phyloP scores from a whole-genome alignment of 2,888 invertebrate genomes.

The Xylota segnis region DNA sequence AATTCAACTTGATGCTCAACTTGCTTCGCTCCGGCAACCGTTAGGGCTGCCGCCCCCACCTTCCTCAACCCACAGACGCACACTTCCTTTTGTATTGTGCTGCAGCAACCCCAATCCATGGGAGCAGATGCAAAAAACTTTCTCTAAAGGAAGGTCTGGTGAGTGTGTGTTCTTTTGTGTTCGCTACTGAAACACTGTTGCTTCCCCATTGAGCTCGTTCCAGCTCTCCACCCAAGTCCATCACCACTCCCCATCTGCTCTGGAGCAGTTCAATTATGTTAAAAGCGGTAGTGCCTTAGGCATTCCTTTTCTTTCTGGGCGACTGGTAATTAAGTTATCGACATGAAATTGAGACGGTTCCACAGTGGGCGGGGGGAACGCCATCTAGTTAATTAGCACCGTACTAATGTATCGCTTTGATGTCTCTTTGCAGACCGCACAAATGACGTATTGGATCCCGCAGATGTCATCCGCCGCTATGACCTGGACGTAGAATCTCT shows the following conservation, averaged over 20 bases:
- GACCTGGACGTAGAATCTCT: slow-evolving; percentile 86
- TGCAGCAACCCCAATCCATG: slow-evolving; percentile 60
- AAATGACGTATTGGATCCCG: slow-evolving; percentile 80
- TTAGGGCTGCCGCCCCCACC: neutral
- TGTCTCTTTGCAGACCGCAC: slow-evolving; percentile 84
- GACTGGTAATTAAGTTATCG: slow-evolving; percentile 75
- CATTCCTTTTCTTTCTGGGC: slow-evolving; percentile 57
- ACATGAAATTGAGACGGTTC: slow-evolving; percentile 69
- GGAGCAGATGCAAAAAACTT: slow-evolving; percentile 68
- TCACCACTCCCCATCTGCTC: neutral
- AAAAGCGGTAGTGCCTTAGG: slow-evolving; percentile 68
- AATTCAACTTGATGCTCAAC: slow-evolving; percentile 79
- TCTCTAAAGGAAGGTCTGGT: slow-evolving; percentile 65
- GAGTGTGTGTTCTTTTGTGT: slow-evolving; percentile 69
- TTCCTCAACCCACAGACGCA: slow-evolving; percentile 2
- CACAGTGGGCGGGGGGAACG: neutral
- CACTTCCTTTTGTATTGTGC: slow-evolving; percentile 40
- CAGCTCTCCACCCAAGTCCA: neutral
- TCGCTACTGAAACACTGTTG: slow-evolving; percentile 68
- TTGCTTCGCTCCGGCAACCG: slow-evolving; percentile 34
- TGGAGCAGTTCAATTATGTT: slow-evolving; percentile 73
- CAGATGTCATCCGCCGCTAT: slow-evolving; percentile 83
- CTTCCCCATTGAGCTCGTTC: slow-evolving; percentile 46
- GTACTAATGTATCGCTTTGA: slow-evolving; percentile 41
- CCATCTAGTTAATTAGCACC: slow-evolving; percentile 60